These are phyloP conservation scores for Lindbergichthys nudifrons DNA, from an alignment of 2,797 vertebrate genomes.

Conservation along the genomic window DNA sequence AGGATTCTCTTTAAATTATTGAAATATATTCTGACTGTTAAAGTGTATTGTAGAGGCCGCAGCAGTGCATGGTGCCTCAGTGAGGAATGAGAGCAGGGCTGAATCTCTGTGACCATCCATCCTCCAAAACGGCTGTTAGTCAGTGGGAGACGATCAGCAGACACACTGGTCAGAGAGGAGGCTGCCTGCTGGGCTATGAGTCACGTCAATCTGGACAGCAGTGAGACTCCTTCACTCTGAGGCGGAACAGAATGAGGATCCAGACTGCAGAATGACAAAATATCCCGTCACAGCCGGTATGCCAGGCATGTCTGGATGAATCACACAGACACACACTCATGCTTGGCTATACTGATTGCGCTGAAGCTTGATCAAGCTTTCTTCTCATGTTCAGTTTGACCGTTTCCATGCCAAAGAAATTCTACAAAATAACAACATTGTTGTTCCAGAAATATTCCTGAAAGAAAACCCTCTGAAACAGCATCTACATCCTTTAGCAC, in stretches of 20 bases:
- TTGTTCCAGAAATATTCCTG: neutral
- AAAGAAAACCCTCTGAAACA: neutral
- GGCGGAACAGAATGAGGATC: constrained; percentile 45
- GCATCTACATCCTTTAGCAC: no score
- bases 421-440: constrained; percentile 5
- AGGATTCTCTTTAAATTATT: no score
- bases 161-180: constrained; percentile 47
- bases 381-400: neutral
- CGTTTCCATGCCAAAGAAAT: constrained; percentile 5
- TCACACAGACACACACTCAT: constrained; percentile 41
- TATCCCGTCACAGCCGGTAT: constrained; percentile 51
- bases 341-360: constrained; percentile 4
- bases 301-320: constrained; percentile 65
- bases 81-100: constrained; percentile 5
- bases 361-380: constrained; percentile 4
- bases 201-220: constrained; percentile 68
- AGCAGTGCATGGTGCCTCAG: neutral
- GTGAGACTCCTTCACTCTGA: constrained; percentile 34
- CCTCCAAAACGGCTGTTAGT: constrained; percentile 32
- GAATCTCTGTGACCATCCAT: constrained; percentile 16
- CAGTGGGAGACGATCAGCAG: constrained; percentile 54
- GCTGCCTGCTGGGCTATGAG: constrained; percentile 59
- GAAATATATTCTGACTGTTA: no score
- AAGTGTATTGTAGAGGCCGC: neutral
- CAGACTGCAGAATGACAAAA: constrained; percentile 64